These are phyloP conservation scores for Dolomedes plantarius DNA, from an alignment of 2,888 invertebrate genomes.

Conservation along the genomic window DNA sequence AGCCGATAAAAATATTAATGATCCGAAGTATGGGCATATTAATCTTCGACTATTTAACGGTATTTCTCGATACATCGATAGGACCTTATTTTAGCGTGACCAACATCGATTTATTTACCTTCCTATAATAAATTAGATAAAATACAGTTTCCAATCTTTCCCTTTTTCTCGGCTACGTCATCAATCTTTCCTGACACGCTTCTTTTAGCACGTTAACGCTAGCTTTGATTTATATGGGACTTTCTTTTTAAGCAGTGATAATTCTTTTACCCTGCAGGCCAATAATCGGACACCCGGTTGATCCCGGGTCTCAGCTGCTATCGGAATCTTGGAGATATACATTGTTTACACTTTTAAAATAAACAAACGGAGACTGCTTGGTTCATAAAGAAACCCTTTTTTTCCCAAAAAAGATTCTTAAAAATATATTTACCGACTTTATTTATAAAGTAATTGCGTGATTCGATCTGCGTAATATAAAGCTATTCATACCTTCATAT, in stretches of 20 bases:
- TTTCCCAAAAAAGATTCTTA: too few relatives aligned
- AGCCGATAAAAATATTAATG: neutral
- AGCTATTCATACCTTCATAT: too few relatives aligned
- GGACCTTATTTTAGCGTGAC: neutral
- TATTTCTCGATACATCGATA: neutral
- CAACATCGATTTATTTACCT: slow-evolving; percentile 1
- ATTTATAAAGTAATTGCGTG: too few relatives aligned
- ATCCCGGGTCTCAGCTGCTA: neutral
- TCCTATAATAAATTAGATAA: neutral
- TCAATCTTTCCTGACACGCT: neutral
- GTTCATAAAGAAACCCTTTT: too few relatives aligned
- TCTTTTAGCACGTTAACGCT: neutral
- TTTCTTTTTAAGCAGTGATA: neutral
- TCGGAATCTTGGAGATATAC: neutral
- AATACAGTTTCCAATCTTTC: neutral
- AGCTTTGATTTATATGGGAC: neutral
- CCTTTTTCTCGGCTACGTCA: neutral
- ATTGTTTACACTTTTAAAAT: neutral
- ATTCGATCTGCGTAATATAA: too few relatives aligned
- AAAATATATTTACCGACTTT: too few relatives aligned
- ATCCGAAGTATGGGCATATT: neutral
- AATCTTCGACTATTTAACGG: neutral
- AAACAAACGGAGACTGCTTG: too few relatives aligned
- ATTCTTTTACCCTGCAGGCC: neutral
- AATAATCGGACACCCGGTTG: neutral